Base-by-base conservation (phyloP, 2,888 invertebrate genomes). In the Cerastis leucographa region DNA sequence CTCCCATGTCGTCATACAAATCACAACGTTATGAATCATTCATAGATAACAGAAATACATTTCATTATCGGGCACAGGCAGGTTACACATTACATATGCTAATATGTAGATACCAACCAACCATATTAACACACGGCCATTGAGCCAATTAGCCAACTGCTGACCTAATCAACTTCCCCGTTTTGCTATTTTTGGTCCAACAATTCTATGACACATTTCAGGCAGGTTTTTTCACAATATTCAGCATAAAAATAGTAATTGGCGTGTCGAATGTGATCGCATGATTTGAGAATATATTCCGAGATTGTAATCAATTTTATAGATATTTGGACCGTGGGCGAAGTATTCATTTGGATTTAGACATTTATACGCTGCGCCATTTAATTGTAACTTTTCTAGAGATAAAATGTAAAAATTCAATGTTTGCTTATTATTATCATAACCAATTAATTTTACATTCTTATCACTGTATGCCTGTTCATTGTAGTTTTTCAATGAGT, bases 151-250 rank as follows among this genome's bases (percentile, higher is more conserved):
- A 75, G 66, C 71, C 64, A 12, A 61, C 7, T 12, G 64, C 70
- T 81, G 84, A 77, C 77, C 77, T 75, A 72, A 80, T 84, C 66
- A 72, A 71, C 66, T 77, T 84, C 72, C 84, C 25, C 25, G 14
- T 22, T 70, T 56, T 35, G 68, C 40, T 71, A 84, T 66, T 71
- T 77, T 74, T 70, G 59, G 35, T 4, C 22, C 22, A 62, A 70
- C 65, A 67, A 59, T 40, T 22, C n/a, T 56, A 22, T 2, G 3
- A 22, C 61, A 59, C 19, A 65, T 69, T 61, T 40, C 6, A 19
- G n/a, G 62, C 56, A 29, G 44, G 56, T 44, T 62, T 49, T 67
- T 65, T 17, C 35, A 56, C n/a, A 56, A 61, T 56, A 54, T 66
- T 51, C 46, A 11, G 49, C 42, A 40, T 54, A 42, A 17, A 46